Evolutionary conservation across 2,113 vertebrate species (phyloP), one percentile per base, ranked within the genome.

Genomic region (Saccopteryx bilineata): DNA sequence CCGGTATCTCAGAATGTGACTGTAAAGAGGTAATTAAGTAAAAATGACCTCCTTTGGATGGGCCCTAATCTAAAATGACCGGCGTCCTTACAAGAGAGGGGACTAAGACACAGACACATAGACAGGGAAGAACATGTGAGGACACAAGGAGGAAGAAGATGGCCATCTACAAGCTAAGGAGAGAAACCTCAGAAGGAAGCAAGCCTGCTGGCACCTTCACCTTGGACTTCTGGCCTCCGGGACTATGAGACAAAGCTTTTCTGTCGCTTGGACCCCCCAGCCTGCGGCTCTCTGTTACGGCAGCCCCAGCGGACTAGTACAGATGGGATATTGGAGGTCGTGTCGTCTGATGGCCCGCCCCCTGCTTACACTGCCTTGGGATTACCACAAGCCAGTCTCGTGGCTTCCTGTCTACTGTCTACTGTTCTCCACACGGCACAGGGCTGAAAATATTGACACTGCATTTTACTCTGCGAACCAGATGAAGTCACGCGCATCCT

Each of bases 401-500:
- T 23, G 50, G 68, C 74, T 91, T 74, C 81, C 91, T 7, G 0
- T 63, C 61, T 14, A 5, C 65, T 24, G 15, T 7, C 68, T 18
- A 5, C 65, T 14, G 10, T 5, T 48, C 56, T 24, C 84, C 66
- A n/a, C 56, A 19, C 0, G 81, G 66, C 95, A 17, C 82, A 48
- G 91, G 91, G 78, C 46, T 91, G 68, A 84, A 86, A 87, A 76
- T 23, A 15, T 0, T 93, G 84, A 83, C 23, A 0, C 79, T 39
- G 46, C 28, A 3, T 69, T 31, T 89, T 72, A 46, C 82, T 60
- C 86, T 12, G 0, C 24, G 69, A 90, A 52, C 61, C 90, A 13
- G 66, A 56, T 90, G 96, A 96, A 39, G 87, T 96, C 63, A 88
- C 86, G 79, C 58, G 50, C 33, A 61, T 24, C 58, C 39, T 14